A percentile compares a stretch with the other conserved stretches of the same genome.
Conservation (phyloP, 2,888 invertebrate genomes). For the Spodoptera picta region DNA sequence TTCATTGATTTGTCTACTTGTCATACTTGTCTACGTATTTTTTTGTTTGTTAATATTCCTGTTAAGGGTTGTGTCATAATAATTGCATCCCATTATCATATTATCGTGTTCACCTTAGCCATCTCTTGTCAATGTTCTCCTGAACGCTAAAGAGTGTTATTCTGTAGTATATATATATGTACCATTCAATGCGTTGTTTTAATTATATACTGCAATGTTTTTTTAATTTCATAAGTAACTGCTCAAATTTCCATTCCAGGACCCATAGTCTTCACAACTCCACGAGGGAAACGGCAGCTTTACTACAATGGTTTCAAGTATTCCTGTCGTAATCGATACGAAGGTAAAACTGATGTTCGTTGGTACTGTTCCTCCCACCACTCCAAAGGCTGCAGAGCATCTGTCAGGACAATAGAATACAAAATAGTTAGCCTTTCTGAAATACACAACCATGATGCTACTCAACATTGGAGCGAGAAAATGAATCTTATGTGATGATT, state of each 20-base stretch:
- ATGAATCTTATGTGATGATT: constrained; percentile 6
- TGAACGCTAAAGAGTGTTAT: too few relatives aligned
- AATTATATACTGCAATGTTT: too few relatives aligned
- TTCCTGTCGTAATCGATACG: constrained; percentile 39
- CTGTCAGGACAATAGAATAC: constrained; percentile 56
- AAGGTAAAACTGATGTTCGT: constrained; percentile 46
- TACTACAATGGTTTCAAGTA: constrained; percentile 52
- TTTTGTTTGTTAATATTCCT: too few relatives aligned
- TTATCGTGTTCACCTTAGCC: too few relatives aligned
- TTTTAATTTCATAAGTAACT: not conserved
- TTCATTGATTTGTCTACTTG: too few relatives aligned
- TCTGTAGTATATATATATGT: too few relatives aligned
- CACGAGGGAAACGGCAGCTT: constrained; percentile 48
- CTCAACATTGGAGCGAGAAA: constrained; percentile 23
- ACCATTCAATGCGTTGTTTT: too few relatives aligned
- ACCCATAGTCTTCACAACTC: constrained; percentile 39
- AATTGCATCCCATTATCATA: too few relatives aligned
- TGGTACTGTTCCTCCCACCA: constrained; percentile 68
- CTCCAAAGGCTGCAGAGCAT: constrained; percentile 60
- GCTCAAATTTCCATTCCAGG: constrained; percentile 26
- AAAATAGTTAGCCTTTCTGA: constrained; percentile 47
- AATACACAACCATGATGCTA: constrained; percentile 51
- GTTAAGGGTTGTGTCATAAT: too few relatives aligned
- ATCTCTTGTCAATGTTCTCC: too few relatives aligned
- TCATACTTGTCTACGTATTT: too few relatives aligned